Base-by-base conservation (phyloP, 2,113 vertebrate genomes). In the Phrynosoma platyrhinos region DNA sequence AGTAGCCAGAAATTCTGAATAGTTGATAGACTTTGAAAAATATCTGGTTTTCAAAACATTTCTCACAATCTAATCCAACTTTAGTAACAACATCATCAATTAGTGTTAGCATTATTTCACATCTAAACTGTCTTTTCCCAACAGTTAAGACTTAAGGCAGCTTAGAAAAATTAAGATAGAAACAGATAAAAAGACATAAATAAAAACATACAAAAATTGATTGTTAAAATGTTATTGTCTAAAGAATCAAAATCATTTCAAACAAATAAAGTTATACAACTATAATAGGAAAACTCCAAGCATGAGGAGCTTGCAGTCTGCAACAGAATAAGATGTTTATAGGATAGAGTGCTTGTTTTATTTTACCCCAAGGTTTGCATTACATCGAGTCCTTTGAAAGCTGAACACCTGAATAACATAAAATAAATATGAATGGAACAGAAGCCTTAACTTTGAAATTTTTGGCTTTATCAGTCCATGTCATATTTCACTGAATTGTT, bases 361-460 rank as follows among this genome's bases (percentile, higher is more conserved):
- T 92, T 91, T 92, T 2, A n/a, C 78, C 84, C 52, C 40, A 55
- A 79, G 81, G 68, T 55, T 62, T 90, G 71, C 0, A 1, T 93
- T 88, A 82, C 82, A 91, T 21, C 74, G 82, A 91, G 32, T 74
- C 66, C 74, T 87, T 74, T 89, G 91, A 88, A 87, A 87, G 86
- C 79, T 84, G 58, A 62, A 62, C 76, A 93, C 88, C 14, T 82
- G 79, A 58, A 40, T 91, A 84, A 94, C 91, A 91, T 94, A 92
- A 3, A 47, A 36, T 92, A 95, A 92, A 92, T 95, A 94, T 6
- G n/a, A 84, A 82, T 30, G 86, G 40, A 91, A 69, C 25, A 92
- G 80, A 82, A 92, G 86, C 69, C 91, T 90, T 93, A 87, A 93
- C 94, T 93, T 90, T 6, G 4, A 52, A 91, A 92, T 91, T 91